phyloP scores from a whole-genome alignment of 2,797 vertebrate genomes.

The Macrochelys suwanniensis region DNA sequence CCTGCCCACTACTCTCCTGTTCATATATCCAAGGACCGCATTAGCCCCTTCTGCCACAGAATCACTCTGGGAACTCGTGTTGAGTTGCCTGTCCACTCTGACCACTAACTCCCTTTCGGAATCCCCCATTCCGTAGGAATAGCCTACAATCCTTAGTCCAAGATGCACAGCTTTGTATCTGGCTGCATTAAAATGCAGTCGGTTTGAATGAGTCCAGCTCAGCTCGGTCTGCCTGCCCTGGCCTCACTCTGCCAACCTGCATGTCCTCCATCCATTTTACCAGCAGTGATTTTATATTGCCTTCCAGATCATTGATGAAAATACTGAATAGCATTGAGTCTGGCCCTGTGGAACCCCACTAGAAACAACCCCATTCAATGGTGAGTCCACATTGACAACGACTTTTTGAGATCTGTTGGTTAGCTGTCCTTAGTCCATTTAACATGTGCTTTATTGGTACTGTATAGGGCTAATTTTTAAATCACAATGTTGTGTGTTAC shows the following conservation, averaged over 20 bases:
- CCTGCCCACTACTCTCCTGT: neutral
- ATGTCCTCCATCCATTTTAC: neutral
- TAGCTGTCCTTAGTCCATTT: slow-evolving; percentile 66
- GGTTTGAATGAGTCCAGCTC: neutral
- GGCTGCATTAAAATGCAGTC: neutral
- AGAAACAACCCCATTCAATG: neutral
- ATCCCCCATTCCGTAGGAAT: neutral
- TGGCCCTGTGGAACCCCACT: neutral
- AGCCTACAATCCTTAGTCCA: neutral
- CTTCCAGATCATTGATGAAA: neutral
- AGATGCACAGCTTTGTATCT: neutral
- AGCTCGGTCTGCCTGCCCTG: neutral
- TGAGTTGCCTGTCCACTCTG: neutral
- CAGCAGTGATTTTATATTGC: neutral
- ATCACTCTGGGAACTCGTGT: accelerated
- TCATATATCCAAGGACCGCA: accelerated
- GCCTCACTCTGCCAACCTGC: neutral
- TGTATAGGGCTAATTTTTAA: slow-evolving; percentile 65
- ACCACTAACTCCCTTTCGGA: too few species aligned
- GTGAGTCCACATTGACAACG: slow-evolving; percentile 16
- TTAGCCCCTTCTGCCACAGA: neutral
- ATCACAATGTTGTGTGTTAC: slow-evolving; percentile 41
- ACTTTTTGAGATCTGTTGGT: slow-evolving; percentile 41
- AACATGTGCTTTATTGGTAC: slow-evolving; percentile 58
- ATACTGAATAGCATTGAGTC: too few species aligned